Percentiles rank a stretch among this genome's conserved stretches.
These are phyloP conservation scores for Acipenser transmontanus DNA, from an alignment of 2,797 vertebrate species.

Conservation along the genomic window DNA sequence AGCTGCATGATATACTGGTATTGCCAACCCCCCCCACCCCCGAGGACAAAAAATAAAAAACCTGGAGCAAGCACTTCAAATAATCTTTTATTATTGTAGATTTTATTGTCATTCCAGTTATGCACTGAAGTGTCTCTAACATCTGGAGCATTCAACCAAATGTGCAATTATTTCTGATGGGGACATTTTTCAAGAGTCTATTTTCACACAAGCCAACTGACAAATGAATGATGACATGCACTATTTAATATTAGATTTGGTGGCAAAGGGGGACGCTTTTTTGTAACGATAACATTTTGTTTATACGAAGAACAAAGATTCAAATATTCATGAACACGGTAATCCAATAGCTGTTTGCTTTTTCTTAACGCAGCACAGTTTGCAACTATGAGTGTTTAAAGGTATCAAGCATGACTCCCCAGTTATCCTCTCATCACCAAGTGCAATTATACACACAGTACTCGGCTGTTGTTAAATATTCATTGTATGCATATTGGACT, in stretches of 20 bases:
- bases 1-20: background rate
- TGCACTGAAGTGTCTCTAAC: background rate
- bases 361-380: background rate
- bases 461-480: slow-evolving; percentile 58
- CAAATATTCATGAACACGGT: background rate
- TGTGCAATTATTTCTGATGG: background rate
- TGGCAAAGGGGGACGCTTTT: background rate
- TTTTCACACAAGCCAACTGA: background rate
- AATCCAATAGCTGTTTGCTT: background rate
- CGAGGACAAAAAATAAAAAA: background rate
- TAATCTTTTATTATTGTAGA: background rate
- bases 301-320: background rate
- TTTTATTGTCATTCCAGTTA: background rate
- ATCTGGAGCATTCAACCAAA: background rate
- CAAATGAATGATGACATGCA: background rate
- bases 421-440: slow-evolving; percentile 43
- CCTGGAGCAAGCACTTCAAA: background rate
- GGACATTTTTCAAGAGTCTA: background rate
- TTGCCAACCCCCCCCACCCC: no score
- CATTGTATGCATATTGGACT: slow-evolving; percentile 58
- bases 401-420: slow-evolving; percentile 18
- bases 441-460: slow-evolving; percentile 31
- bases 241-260: background rate
- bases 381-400: background rate
- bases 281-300: background rate